A percentile compares a stretch with the other conserved stretches of the same genome.
phyloP scores from a whole-genome alignment of 2,113 vertebrate species.

The Struthio camelus region DNA sequence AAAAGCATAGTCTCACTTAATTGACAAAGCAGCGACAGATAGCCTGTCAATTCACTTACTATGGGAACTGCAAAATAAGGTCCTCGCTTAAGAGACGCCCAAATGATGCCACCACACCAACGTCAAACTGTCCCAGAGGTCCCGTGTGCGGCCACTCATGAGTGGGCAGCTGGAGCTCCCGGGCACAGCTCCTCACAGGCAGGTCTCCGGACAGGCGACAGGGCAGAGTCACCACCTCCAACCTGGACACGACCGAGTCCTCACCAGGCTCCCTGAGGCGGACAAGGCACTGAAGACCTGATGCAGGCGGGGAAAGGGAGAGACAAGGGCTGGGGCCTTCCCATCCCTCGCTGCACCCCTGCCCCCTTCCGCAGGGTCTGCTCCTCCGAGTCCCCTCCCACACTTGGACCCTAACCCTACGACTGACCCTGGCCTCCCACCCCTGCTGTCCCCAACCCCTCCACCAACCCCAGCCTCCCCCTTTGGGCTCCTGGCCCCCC shows the following conservation, averaged over 20 bases:
- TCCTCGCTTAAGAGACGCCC: slow-evolving; percentile 86
- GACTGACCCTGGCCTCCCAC: background rate
- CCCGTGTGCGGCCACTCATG: slow-evolving; percentile 86
- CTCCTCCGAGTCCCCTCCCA: too few relatives aligned
- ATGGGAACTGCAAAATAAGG: slow-evolving; percentile 92
- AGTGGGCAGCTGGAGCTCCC: slow-evolving; percentile 76
- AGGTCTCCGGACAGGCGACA: slow-evolving; percentile 57
- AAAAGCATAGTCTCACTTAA: background rate
- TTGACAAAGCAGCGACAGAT: accelerated
- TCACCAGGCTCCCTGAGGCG: slow-evolving; percentile 59
- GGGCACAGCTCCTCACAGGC: slow-evolving; percentile 84
- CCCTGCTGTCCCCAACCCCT: accelerated
- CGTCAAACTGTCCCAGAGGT: slow-evolving; percentile 80
- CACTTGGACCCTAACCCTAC: accelerated
- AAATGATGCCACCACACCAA: slow-evolving; percentile 94
- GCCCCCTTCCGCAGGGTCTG: background rate
- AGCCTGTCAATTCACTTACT: slow-evolving; percentile 77
- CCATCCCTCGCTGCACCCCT: background rate
- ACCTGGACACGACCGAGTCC: slow-evolving; percentile 73
- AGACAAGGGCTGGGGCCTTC: accelerated
- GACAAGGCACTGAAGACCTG: background rate
- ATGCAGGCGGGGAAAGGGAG: background rate
- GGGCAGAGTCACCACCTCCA: slow-evolving; percentile 89
- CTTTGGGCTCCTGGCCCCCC: too few relatives aligned
- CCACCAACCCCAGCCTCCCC: background rate